Conservation (phyloP, 1,140 invertebrate species). For the Proales similis region DNA sequence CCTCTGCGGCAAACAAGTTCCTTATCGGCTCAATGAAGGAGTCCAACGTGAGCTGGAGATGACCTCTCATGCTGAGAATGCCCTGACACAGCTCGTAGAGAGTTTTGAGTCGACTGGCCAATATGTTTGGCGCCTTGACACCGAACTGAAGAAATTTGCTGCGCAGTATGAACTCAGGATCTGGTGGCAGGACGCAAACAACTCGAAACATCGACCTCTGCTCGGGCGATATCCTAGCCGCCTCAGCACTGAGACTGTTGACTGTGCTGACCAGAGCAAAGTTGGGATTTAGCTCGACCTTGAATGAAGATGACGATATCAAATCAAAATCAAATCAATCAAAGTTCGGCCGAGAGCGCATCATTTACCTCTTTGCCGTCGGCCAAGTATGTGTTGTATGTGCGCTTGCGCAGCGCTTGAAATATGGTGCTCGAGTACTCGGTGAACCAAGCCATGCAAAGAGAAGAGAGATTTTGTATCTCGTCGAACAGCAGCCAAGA, state of each 20-base stretch:
- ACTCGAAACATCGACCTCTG: constrained; percentile 46
- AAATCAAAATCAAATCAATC: background rate
- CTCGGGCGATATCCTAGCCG: constrained; percentile 42
- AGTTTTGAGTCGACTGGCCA: constrained; percentile 47
- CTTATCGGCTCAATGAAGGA: background rate
- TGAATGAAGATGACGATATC: background rate
- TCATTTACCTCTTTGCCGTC: constrained; percentile 48
- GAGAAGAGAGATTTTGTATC: constrained; percentile 43
- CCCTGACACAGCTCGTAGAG: constrained; percentile 43
- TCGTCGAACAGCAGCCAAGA: constrained; percentile 52
- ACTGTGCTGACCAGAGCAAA: constrained; percentile 46
- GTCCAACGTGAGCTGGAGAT: too few relatives aligned
- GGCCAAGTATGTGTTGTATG: constrained; percentile 41
- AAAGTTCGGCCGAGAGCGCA: constrained; percentile 7
- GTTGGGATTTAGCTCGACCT: constrained; percentile 44
- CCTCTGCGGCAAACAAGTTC: background rate
- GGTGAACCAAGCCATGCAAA: constrained; percentile 46
- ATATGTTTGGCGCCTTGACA: constrained; percentile 45
- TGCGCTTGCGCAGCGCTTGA: constrained; percentile 42
- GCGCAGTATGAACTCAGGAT: constrained; percentile 46
- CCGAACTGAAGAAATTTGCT: constrained; percentile 48
- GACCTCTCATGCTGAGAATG: too few relatives aligned
- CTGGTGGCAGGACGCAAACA: constrained; percentile 47
- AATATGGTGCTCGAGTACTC: constrained; percentile 45
- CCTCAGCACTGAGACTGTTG: constrained; percentile 39